Evolutionary conservation across 2,113 vertebrate genomes (phyloP).

Genomic region (Xenopus laevis): DNA sequence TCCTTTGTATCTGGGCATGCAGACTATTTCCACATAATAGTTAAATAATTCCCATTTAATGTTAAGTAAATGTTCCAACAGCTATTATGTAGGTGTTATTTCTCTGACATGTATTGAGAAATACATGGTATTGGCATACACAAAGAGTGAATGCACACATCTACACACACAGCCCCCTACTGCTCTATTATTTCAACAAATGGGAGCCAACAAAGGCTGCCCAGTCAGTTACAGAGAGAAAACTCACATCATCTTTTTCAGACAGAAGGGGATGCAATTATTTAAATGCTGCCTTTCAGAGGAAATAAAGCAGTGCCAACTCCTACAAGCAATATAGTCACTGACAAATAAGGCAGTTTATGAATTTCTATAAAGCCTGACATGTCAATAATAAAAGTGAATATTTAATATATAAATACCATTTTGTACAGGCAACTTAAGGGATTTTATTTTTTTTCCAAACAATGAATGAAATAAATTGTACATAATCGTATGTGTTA

Average conservation of each 20-base stretch:
- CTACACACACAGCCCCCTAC: constrained; percentile 36
- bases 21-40: constrained; percentile 22
- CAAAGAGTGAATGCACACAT: constrained; percentile 29
- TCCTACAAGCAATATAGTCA: not conserved
- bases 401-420: no score
- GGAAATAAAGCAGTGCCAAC: constrained; percentile 25
- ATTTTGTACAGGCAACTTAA: no score
- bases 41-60: not conserved
- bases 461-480: no score
- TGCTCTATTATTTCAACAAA: constrained; percentile 37
- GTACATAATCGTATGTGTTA: no score
- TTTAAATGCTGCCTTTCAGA: constrained; percentile 26
- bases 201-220: constrained; percentile 35
- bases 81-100: constrained; percentile 13
- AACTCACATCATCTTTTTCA: constrained; percentile 40
- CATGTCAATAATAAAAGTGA: not conserved
- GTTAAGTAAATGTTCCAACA: constrained; percentile 18
- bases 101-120: constrained; percentile 37
- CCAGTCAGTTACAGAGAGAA: constrained; percentile 38
- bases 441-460: no score
- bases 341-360: not conserved
- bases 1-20: no score
- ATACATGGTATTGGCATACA: constrained; percentile 38
- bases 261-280: constrained; percentile 39
- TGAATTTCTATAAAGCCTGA: not conserved